Percentiles rank a stretch among this genome's conserved stretches.
These are phyloP conservation scores for Boulengeromyrus knoepffleri DNA, from an alignment of 2,113 vertebrate species.

Conservation along the genomic window DNA sequence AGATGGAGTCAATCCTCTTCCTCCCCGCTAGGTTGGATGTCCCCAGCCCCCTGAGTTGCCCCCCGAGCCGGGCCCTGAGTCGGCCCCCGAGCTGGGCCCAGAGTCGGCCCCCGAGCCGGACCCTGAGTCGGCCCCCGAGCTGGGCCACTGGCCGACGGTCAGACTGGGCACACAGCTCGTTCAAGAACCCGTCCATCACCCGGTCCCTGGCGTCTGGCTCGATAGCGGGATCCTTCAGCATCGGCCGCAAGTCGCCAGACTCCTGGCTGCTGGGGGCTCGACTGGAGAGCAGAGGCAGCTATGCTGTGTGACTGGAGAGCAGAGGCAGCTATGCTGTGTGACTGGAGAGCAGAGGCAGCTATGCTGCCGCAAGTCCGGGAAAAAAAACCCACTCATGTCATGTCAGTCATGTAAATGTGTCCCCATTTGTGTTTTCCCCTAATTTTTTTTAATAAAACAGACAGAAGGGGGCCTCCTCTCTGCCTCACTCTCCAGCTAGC, in stretches of 20 bases:
- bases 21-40: background rate
- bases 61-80: slow-evolving; percentile 39
- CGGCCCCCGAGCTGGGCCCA: background rate
- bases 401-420: background rate
- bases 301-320: slow-evolving; percentile 37
- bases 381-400: background rate
- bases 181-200: background rate
- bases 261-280: slow-evolving; percentile 27
- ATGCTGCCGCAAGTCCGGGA: background rate
- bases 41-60: slow-evolving; percentile 26
- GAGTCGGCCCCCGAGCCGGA: slow-evolving; percentile 42
- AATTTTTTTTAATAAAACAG: background rate
- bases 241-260: background rate
- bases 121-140: slow-evolving; percentile 38
- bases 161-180: slow-evolving; percentile 35
- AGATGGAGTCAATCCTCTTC: background rate
- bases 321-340: no score
- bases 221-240: background rate
- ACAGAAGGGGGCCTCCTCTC: background rate
- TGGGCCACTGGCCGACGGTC: slow-evolving; percentile 35
- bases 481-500: background rate
- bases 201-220: background rate
- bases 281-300: slow-evolving; percentile 37
- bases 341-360: no score
- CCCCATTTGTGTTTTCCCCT: background rate